phyloP scores from a whole-genome alignment of 2,113 vertebrate genomes.

The Zosterops japonicus region DNA sequence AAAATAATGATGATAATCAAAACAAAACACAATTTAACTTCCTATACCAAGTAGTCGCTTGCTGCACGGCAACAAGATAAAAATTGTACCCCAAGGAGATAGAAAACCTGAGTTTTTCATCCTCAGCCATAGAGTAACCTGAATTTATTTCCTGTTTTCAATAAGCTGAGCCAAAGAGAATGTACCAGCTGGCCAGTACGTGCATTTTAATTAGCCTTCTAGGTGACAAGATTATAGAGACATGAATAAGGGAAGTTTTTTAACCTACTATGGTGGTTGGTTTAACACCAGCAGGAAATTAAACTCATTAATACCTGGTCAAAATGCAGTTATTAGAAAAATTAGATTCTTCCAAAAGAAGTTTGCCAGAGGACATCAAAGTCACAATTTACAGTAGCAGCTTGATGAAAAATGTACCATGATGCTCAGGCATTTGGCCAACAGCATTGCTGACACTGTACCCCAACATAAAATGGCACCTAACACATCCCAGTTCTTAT shows the following conservation, averaged over 20 bases:
- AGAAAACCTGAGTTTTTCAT: neutral
- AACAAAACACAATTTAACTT: neutral
- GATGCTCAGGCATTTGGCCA: neutral
- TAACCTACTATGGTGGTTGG: neutral
- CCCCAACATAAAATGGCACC: neutral
- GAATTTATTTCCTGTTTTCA: neutral
- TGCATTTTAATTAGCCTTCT: neutral
- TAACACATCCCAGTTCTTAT: neutral
- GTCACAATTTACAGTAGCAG: neutral
- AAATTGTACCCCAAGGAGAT: neutral
- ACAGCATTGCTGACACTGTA: rapidly evolving
- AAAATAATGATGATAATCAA: neutral
- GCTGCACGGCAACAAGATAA: neutral
- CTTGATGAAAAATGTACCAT: neutral
- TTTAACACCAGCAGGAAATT: neutral
- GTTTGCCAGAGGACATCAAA: neutral
- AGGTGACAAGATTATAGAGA: neutral
- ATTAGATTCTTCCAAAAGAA: neutral
- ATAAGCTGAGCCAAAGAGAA: neutral
- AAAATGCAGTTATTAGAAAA: neutral
- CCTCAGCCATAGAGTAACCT: neutral
- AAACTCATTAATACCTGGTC: neutral
- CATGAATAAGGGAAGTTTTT: neutral
- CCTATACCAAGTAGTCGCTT: neutral
- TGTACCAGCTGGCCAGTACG: neutral